Base-by-base conservation (phyloP, 2,888 invertebrate genomes). In the Sepiola atlantica region DNA sequence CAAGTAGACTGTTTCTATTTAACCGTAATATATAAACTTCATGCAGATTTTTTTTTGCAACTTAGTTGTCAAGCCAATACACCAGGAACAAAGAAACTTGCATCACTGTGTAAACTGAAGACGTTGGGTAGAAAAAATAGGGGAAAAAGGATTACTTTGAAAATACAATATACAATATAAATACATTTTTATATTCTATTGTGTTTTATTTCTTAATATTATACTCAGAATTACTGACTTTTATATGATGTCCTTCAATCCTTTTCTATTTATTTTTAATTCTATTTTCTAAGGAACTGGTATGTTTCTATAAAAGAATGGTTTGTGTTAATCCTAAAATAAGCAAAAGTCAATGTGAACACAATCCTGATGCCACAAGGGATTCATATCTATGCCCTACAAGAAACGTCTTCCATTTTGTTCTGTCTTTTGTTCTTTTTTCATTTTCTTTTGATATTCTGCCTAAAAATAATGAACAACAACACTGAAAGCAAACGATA, bases 251-350 rank as follows among this genome's bases (percentile, higher is more conserved):
- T 77, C 77, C 77, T 77, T 77, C 77, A 77, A 14, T 77, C n/a
- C n/a, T 32, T 28, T 32, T 77, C n/a, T 77, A 28, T 12, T 77
- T 77, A 45, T 77, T 28, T 28, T 77, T 77, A 77, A 4, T 45
- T 77, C 77, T 77, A n/a, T 77, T 77, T n/a, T n/a, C 77, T 77
- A 32, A 77, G 77, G 45, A 77, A 77, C n/a, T 77, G 77, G 77
- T 77, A 77, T n/a, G 77, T 77, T 77, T 77, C 77, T 32, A 77
- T 77, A 77, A 77, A 77, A 77, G 77, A 77, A 16, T 77, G n/a
- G 77, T 77, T 77, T 77, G 77, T 77, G 77, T n/a, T 77, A 77
- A 77, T 77, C 77, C 77, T 77, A 77, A 77, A 77, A 77, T 77
- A 77, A 77, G 77, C 77, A 77, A 77, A 77, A 77, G 77, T 77